Conservation (phyloP, 2,888 invertebrate species). For the Parochlus steinenii region DNA sequence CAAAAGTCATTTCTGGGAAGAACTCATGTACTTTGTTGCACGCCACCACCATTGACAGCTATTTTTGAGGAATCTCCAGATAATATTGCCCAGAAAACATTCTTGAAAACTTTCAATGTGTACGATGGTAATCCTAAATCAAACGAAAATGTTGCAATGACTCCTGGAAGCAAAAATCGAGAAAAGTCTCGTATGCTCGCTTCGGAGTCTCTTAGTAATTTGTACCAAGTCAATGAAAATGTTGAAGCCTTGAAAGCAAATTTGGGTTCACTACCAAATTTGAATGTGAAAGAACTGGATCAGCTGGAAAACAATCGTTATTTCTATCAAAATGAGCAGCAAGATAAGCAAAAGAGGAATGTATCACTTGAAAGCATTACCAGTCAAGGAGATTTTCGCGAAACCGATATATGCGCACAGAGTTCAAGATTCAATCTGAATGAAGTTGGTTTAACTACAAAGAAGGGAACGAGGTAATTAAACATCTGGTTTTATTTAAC, state of each 20-base stretch:
- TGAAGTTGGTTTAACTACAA: constrained; percentile 16
- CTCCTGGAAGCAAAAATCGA: background rate
- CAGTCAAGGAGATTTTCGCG: constrained; percentile 24
- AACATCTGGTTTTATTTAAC: too few species aligned
- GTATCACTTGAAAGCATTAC: constrained; percentile 18
- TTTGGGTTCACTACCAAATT: constrained; percentile 30
- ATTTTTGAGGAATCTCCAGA: background rate
- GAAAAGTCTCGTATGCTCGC: background rate
- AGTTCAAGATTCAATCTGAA: constrained; percentile 29
- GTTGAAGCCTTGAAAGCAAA: constrained; percentile 16
- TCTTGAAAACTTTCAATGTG: constrained; percentile 10
- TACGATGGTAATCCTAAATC: constrained; percentile 17
- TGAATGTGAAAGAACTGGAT: constrained; percentile 24
- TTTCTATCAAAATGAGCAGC: constrained; percentile 16
- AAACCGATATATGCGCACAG: constrained; percentile 29
- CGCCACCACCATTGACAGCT: background rate
- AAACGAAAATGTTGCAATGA: constrained; percentile 14
- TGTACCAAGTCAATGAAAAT: background rate
- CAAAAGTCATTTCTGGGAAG: background rate
- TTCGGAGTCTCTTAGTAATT: constrained; percentile 3
- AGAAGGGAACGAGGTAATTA: too few species aligned
- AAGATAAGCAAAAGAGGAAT: constrained; percentile 12
- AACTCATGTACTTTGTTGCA: constrained; percentile 3
- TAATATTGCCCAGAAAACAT: constrained; percentile 12
- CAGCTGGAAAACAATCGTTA: constrained; percentile 30